Evolutionary conservation across 2,113 vertebrate genomes (phyloP).

Genomic region (Eulemur macaco): DNA sequence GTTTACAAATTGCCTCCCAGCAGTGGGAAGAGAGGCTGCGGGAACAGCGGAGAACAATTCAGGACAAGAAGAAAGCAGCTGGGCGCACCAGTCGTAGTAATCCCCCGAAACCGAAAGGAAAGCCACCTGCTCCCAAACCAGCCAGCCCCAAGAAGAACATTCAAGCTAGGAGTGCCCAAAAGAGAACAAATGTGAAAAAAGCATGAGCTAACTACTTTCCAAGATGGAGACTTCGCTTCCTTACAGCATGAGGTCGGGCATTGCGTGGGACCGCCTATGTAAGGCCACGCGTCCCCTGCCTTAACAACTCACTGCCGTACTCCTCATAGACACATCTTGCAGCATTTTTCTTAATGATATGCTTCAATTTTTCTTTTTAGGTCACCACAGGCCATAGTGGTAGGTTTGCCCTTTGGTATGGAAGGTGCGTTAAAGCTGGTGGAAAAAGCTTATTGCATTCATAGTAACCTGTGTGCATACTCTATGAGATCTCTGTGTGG

Average conservation of each 20-base stretch:
- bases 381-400: slow-evolving; percentile 65
- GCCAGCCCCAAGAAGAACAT: slow-evolving; percentile 81
- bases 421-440: slow-evolving; percentile 50
- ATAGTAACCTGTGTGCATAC: slow-evolving; percentile 40
- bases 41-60: slow-evolving; percentile 79
- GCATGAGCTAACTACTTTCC: slow-evolving; percentile 70
- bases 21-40: slow-evolving; percentile 89
- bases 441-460: neutral
- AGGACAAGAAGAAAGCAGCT: slow-evolving; percentile 81
- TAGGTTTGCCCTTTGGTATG: slow-evolving; percentile 64
- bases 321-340: slow-evolving; percentile 67
- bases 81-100: slow-evolving; percentile 83
- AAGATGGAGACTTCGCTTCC: slow-evolving; percentile 67
- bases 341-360: slow-evolving; percentile 78
- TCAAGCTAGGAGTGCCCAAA: slow-evolving; percentile 82
- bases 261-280: slow-evolving; percentile 32
- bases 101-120: slow-evolving; percentile 77
- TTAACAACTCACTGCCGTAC: slow-evolving; percentile 49
- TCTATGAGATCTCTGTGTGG: slow-evolving; percentile 42
- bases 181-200: slow-evolving; percentile 77
- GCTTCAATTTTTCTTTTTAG: slow-evolving; percentile 78
- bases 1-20: slow-evolving; percentile 74
- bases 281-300: slow-evolving; percentile 23
- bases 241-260: neutral
- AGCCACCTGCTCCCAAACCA: slow-evolving; percentile 68